phyloP scores from a whole-genome alignment of 2,888 invertebrate species.

The Idaea biselata region DNA sequence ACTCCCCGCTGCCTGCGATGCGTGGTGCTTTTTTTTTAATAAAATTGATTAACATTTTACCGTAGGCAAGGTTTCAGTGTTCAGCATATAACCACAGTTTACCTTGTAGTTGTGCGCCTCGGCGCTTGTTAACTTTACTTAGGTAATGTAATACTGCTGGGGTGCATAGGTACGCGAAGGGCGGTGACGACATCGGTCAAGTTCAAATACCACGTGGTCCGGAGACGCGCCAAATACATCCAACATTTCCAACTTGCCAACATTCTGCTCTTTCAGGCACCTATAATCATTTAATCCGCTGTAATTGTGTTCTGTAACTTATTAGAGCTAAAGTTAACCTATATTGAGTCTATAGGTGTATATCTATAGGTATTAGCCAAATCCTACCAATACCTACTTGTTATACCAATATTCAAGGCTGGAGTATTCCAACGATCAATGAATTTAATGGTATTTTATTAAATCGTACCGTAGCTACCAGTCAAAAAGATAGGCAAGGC shows the following conservation, averaged over 20 bases:
- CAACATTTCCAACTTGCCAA: slow-evolving; percentile 7
- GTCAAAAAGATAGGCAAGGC: not conserved
- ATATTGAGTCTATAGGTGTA: no score
- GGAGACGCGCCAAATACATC: slow-evolving; percentile 6
- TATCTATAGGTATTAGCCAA: no score
- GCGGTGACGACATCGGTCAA: slow-evolving; percentile 41
- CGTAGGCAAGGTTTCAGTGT: no score
- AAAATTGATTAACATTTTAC: no score
- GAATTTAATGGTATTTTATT: slow-evolving; percentile 4
- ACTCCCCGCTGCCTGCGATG: no score
- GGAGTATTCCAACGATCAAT: not conserved
- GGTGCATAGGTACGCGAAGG: slow-evolving; percentile 15
- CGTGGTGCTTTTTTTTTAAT: no score
- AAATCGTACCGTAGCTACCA: not conserved
- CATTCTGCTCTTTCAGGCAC: slow-evolving; percentile 2
- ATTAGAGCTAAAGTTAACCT: not conserved
- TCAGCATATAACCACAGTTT: no score
- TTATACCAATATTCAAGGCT: not conserved
- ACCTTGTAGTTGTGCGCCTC: no score
- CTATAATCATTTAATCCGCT: not conserved
- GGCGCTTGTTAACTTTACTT: no score
- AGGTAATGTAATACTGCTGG: not conserved
- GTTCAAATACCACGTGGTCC: slow-evolving; percentile 39
- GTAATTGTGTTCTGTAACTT: not conserved
- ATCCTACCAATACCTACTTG: no score